Base-by-base conservation (phyloP, 2,113 vertebrate genomes). In the Nymphicus hollandicus region DNA sequence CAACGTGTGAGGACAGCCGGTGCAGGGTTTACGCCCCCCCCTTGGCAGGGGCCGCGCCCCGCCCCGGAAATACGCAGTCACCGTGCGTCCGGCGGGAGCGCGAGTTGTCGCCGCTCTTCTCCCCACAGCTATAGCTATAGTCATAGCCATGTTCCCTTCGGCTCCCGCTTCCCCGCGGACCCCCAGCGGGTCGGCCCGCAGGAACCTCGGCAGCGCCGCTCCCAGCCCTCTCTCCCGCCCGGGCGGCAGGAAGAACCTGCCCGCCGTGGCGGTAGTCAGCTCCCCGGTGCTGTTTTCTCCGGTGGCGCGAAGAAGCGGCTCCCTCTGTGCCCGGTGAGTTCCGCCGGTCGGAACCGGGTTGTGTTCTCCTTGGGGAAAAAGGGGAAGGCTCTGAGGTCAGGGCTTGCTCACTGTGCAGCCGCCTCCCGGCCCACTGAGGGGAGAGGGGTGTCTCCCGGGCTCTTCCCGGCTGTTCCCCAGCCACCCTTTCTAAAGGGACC, bases 281-380 rank as follows among this genome's bases (percentile, higher is more conserved):
- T 98, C 97, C 3, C 97, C 98, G 1, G 94, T 35, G 74, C 73
- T 98, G 17, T 98, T 98, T 68, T 98, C 98, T 4, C 98, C 97
- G 3, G 95, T 53, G 25, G 91, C 96, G 60, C 90, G 97, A 47
- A 95, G 97, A n/a, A 97, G 88, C 76, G 88, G 96, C 49, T 96
- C 97, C 17, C 80, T 97, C 6, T 97, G 97, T 15, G 96, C 97
- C 4, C 97, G 98, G 98, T 98, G 80, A 97, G 98, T 96, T 12
- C 33, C 4, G 16, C 3, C 20, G 4, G 33, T 9, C 13, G 56
- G 35, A 58, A 24, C 33, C 6, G 20, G 22, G 20, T 33, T 35
- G n/a, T 5, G 56, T 35, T 35, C 56, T 16, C 22, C 22, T n/a
- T 8, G 7, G 56, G 33, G 22, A n/a, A 58, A 35, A 58, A 58